A percentile compares a stretch with the other conserved stretches of the same genome.
Evolutionary conservation across 2,113 vertebrate species (phyloP).

Genomic region (Oncorhynchus nerka): DNA sequence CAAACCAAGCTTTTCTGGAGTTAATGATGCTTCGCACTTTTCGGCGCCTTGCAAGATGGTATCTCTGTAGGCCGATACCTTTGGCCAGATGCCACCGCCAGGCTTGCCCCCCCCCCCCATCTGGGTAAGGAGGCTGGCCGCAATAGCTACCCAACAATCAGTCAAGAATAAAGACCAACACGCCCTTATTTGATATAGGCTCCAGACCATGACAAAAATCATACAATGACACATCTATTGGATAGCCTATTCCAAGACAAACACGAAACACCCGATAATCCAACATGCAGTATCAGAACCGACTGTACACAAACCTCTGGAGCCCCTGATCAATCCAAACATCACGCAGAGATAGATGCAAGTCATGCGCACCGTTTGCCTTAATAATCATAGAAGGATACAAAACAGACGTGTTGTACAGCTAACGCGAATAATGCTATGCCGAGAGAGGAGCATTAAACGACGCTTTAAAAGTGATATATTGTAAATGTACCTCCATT

Average conservation of each 20-base stretch:
- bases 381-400: too few species aligned
- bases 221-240: not conserved
- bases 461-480: too few species aligned
- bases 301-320: too few species aligned
- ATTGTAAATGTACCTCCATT: too few species aligned
- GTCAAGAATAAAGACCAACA: not conserved
- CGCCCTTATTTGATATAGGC: not conserved
- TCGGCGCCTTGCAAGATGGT: conserved; percentile 30
- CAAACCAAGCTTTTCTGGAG: conserved; percentile 7
- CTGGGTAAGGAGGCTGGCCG: not conserved
- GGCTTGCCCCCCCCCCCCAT: not conserved
- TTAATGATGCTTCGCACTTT: conserved; percentile 21
- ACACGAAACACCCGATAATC: not conserved
- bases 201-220: not conserved
- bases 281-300: not conserved
- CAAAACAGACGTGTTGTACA: too few species aligned
- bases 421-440: too few species aligned
- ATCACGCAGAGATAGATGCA: too few species aligned
- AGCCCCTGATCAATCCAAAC: too few species aligned
- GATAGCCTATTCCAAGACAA: not conserved
- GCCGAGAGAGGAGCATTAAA: too few species aligned
- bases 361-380: too few species aligned
- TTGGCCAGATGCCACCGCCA: not conserved
- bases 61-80: conserved; percentile 5
- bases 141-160: not conserved